phyloP scores from a whole-genome alignment of 2,888 invertebrate species.

The Sericinus montela region DNA sequence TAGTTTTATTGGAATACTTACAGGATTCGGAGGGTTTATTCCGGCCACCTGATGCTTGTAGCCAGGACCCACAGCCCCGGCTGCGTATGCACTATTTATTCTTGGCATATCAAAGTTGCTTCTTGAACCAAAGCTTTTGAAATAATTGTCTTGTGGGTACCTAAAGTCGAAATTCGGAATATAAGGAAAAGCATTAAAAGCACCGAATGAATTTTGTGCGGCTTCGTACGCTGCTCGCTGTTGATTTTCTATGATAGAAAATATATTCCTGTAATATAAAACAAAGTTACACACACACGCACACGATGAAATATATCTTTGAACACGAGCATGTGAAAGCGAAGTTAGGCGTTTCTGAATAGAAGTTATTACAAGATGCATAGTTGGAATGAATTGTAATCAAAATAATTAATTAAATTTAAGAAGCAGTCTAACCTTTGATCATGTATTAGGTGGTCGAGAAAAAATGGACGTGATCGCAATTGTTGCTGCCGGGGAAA shows the following conservation, averaged over 20 bases:
- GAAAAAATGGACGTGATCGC: constrained; percentile 2
- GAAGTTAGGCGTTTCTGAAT: not conserved
- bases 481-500: constrained; percentile 12
- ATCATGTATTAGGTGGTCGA: not conserved
- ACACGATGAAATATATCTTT: not conserved
- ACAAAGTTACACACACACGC: constrained; percentile 9
- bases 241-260: constrained; percentile 48
- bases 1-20: constrained; percentile 43
- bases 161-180: constrained; percentile 54
- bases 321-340: constrained; percentile 7
- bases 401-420: too few species aligned
- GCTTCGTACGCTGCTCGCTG: constrained; percentile 49
- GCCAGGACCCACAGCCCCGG: constrained; percentile 74
- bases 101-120: constrained; percentile 28
- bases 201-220: constrained; percentile 61
- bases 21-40: constrained; percentile 81
- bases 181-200: constrained; percentile 50
- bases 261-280: constrained; percentile 51
- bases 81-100: constrained; percentile 65
- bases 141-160: constrained; percentile 36
- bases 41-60: constrained; percentile 78
- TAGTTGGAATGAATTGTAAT: too few species aligned
- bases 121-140: constrained; percentile 30
- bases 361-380: not conserved
- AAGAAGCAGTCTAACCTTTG: constrained; percentile 1